Evolutionary conservation across 2,797 vertebrate species (phyloP), one percentile per base, ranked within the genome.

Genomic region (Neosalanx taihuensis): DNA sequence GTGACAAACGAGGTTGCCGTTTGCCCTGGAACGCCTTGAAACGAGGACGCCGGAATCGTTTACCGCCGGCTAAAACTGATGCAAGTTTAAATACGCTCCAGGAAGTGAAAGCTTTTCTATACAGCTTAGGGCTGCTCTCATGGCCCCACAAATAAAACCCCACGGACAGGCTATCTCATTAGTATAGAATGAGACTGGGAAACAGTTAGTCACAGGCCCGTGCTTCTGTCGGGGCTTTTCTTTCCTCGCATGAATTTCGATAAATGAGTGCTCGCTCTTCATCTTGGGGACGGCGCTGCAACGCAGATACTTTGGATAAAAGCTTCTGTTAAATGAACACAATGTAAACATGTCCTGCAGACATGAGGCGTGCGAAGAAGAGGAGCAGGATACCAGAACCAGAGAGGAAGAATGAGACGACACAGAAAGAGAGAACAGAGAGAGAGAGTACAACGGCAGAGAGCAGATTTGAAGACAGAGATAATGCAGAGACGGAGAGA

Each of bases 1-100:
- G 79, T 79, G 81, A 89, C 83, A 85, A 87, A 91, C 81, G 82
- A 88, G 85, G 80, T 79, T 79, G 57, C 76, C 85, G 85, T 89
- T 72, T 75, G 49, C 75, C 79, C 77, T 31, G 71, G 83, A 84
- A 87, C 84, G 84, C 75, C 67, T 61, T 59, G 76, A 83, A 88
- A 88, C 87, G 76, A 88, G 84, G 85, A 70, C 85, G 18, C 15
- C 51, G 80, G 79, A 82, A 74, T 84, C 72, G 30, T 87, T 85
- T 84, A 80, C 84, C 83, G 69, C 72, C n/a, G 63, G 68, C 72
- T 75, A 18, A 78, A 85, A 83, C 72, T 73, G 78, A 85, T 82
- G 79, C 69, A 83, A 86, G 82, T 80, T 83, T 86, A 77, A 84
- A 82, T 65, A 81, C 66, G 81, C 78, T 70, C 70, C 60, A 5